A percentile compares a stretch with the other conserved stretches of the same genome.
Conservation (phyloP, 2,113 vertebrate genomes). For the Callithrix jacchus region DNA sequence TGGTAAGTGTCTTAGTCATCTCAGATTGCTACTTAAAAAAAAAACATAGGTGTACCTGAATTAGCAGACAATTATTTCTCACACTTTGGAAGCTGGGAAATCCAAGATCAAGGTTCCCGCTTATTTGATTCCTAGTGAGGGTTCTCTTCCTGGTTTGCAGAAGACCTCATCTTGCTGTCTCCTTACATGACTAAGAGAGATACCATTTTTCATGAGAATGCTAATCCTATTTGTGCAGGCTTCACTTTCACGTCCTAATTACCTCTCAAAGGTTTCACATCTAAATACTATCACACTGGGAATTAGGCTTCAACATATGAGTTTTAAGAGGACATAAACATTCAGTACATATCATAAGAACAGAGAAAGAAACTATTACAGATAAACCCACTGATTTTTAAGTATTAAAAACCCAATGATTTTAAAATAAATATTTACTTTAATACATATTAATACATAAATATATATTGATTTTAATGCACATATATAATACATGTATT, state of each 20-base stretch:
- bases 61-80: background rate
- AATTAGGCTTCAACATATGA: background rate
- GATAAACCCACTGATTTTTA: background rate
- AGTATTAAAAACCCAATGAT: background rate
- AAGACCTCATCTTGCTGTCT: background rate
- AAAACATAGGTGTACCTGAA: background rate
- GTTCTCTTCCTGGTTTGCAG: background rate
- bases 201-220: background rate
- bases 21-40: background rate
- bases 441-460: background rate
- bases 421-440: background rate
- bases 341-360: background rate
- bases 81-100: background rate
- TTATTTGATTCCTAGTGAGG: background rate
- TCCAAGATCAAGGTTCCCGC: background rate
- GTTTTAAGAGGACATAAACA: background rate
- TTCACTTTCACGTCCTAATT: background rate
- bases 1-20: background rate
- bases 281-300: background rate
- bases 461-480: background rate
- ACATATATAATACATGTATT: background rate
- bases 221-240: background rate
- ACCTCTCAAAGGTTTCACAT: background rate
- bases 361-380: background rate
- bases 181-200: background rate